Evolutionary conservation across 92 coral and sea anemone genomes (phyloP), one percentile per base, ranked within the genome.

Genomic region (Ricordea florida): DNA sequence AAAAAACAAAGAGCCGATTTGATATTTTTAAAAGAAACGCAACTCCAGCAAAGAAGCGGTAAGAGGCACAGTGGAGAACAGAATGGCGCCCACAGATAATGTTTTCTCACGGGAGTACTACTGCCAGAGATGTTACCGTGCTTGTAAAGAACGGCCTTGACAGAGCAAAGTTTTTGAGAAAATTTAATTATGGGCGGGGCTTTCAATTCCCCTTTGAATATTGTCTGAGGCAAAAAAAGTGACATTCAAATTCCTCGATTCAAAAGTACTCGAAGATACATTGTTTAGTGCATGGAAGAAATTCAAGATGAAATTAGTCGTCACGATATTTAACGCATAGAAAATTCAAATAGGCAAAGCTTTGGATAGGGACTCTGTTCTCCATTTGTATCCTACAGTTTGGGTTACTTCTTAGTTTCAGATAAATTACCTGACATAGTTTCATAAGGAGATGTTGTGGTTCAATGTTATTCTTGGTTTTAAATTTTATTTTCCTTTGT

Each of bases 261-360:
- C 6, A 6, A 16, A 16, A 46, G 16, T 16, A 21, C 64, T 17
- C 35, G 38, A 57, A 30, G 21, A 28, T 20, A 34, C 10, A 41
- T 65, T 6, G 27, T 45, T 18, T 26, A 63, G 10, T 65, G 41
- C 41, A 65, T 44, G 4, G 72, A 65, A 43, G 72, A 65, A 38
- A 41, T 64, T 22, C 72, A 43, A 22, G 24, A 43, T 64, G 51
- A 25, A 15, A 16, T 64, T 27, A 41, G 67, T 13, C 67, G 11
- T 33, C 49, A 36, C 31, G 49, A 61, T 36, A 61, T 61, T 29
- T 61, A 48, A 52, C 52, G 70, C 22, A 36, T 62, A 37, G 41
- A 62, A 20, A 36, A 62, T 13, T 52, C 49, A 20, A 62, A 62
- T 36, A 36, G 17, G 21, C 70, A 62, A 25, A 62, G 48, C 22